Base-by-base conservation (phyloP, 2,797 vertebrate genomes). In the Australoheros facetus region DNA sequence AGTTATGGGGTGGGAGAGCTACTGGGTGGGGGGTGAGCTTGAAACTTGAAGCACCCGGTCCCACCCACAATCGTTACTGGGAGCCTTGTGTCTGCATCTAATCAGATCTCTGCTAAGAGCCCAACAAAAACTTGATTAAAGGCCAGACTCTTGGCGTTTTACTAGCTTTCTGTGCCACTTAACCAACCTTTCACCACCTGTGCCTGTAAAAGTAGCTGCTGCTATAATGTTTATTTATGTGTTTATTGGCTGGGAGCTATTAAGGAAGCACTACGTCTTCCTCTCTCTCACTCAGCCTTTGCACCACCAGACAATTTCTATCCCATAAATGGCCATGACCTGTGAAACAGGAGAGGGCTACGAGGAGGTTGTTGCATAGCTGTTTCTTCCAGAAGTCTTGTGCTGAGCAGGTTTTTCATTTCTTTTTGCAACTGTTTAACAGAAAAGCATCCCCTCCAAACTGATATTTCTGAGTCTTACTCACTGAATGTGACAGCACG, bases 221-320 rank as follows among this genome's bases (percentile, higher is more conserved):
- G 80, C 90, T 80, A 77, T 94, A 93, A 94, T 92, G 91, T 92
- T 93, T 94, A 94, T 95, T 95, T 93, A 94, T 92, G 92, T 88
- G 84, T 91, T 94, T 93, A 93, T 94, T 87, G 93, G 91, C 92
- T 87, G 66, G 57, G 28, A 90, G 91, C 92, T 93, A 91, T 94
- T 92, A 93, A 86, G 82, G 85, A 77, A 83, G 79, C 83, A 59
- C 60, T 86, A 69, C 5, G 21, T 82, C 79, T 84, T 57, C 37
- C 51, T 64, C 75, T 62, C 73, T 37, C 71, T 51, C 4, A 1
- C 83, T 59, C 74, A 64, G 60, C 56, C 79, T 71, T 82, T 82
- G 37, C 73, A 64, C 85, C 5, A 64, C 75, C 71, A 28, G 3
- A 73, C 82, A 76, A 34, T 87, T 89, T 87, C 84, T 75, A 69